These are phyloP conservation scores for Eupithecia subfuscata DNA, from an alignment of 2,888 invertebrate species.

Conservation along the genomic window DNA sequence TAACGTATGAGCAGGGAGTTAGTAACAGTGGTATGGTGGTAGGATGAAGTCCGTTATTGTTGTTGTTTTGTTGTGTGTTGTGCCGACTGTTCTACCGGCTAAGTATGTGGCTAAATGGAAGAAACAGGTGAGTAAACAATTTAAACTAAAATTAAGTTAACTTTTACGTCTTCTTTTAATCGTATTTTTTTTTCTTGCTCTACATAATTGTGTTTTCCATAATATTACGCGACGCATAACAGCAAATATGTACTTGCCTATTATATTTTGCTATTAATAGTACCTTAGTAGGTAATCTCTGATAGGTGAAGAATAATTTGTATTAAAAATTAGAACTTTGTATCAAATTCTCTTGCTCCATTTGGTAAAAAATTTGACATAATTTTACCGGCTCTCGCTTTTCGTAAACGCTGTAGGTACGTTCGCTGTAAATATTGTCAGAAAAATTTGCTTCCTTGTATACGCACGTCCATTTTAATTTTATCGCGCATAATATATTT, in stretches of 20 bases:
- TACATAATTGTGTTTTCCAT: no score
- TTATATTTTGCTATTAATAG: no score
- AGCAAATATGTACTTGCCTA: background rate
- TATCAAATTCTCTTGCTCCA: background rate
- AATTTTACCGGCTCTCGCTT: background rate
- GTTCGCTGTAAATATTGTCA: background rate
- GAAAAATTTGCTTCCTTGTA: background rate
- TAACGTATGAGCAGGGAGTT: constrained; percentile 15
- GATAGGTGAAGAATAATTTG: no score
- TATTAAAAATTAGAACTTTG: background rate
- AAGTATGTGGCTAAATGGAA: constrained; percentile 91
- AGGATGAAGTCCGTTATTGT: constrained; percentile 56
- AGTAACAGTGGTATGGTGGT: constrained; percentile 25
- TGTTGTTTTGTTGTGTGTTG: constrained; percentile 57
- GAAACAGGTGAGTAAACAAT: constrained; percentile 84
- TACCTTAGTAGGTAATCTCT: no score
- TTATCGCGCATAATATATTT: background rate
- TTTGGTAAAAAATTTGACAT: background rate
- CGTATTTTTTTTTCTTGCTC: background rate
- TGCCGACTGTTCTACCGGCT: constrained; percentile 68
- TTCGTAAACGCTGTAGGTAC: no score
- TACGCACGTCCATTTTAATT: background rate
- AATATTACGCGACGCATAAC: background rate
- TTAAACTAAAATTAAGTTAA: background rate
- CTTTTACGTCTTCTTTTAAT: background rate